Conservation (phyloP, 2,888 invertebrate genomes). For the Colostygia pectinataria region DNA sequence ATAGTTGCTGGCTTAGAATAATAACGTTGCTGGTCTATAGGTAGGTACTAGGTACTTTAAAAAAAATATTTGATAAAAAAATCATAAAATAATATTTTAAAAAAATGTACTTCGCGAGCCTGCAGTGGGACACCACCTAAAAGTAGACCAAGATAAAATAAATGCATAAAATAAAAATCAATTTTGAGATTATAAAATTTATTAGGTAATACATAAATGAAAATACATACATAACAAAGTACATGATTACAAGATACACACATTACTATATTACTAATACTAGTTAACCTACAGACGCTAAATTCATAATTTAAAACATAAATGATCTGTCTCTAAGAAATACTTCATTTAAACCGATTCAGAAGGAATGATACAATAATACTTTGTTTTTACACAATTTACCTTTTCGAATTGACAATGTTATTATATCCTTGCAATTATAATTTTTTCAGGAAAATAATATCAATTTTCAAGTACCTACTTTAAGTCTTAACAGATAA, state of each 20-base stretch:
- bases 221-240: slow-evolving; percentile 57
- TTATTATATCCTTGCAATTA: slow-evolving; percentile 1
- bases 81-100: no score
- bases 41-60: no score
- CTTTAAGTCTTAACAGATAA: no score
- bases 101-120: no score
- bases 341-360: slow-evolving; percentile 51
- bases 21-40: no score
- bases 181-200: slow-evolving; percentile 43
- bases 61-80: no score
- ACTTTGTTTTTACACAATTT: slow-evolving; percentile 27
- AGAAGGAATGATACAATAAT: slow-evolving; percentile 51
- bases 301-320: slow-evolving; percentile 43
- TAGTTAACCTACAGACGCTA: slow-evolving; percentile 51
- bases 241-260: slow-evolving; percentile 64
- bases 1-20: no score
- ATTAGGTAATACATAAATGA: slow-evolving; percentile 52
- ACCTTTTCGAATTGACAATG: background rate
- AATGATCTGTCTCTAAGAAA: slow-evolving; percentile 43
- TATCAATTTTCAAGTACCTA: no score
- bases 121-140: no score
- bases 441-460: background rate
- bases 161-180: slow-evolving; percentile 25
- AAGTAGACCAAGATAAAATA: no score
- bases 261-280: slow-evolving; percentile 46